Evolutionary conservation across 2,797 vertebrate species (phyloP).

Genomic region (Parambassis ranga): DNA sequence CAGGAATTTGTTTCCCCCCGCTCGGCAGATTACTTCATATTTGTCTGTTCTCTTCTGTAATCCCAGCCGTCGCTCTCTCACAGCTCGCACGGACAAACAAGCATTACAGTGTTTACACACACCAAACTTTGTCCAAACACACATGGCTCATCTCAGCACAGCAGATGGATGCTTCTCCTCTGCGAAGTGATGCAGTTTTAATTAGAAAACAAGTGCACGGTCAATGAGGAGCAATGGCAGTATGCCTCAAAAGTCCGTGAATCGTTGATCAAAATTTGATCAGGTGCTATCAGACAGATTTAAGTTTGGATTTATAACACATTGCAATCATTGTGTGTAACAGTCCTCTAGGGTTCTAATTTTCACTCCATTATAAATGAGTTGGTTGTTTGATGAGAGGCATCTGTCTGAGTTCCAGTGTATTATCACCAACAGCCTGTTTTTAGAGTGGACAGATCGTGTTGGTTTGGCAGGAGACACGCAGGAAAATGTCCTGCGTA

Average conservation of each 20-base stretch:
- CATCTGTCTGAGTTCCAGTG: constrained; percentile 56
- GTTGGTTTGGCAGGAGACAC: constrained; percentile 34
- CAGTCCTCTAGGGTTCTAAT: constrained; percentile 34
- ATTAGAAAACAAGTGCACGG: constrained; percentile 34
- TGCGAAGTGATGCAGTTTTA: constrained; percentile 24
- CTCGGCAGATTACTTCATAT: constrained; percentile 41
- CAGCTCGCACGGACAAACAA: constrained; percentile 36
- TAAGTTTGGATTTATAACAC: constrained; percentile 11
- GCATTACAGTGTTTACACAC: constrained; percentile 38
- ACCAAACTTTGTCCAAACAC: constrained; percentile 34
- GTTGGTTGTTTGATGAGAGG: constrained; percentile 51
- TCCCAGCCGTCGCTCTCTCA: constrained; percentile 5
- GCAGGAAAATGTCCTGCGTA: constrained; percentile 13
- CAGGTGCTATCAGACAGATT: not conserved
- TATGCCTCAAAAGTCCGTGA: constrained; percentile 4
- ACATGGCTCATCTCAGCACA: constrained; percentile 19
- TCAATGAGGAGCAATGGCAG: constrained; percentile 28
- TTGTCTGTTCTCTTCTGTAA: constrained; percentile 43
- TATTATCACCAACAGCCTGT: constrained; percentile 56
- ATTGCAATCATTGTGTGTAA: constrained; percentile 26
- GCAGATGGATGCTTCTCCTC: constrained; percentile 51
- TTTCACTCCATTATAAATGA: constrained; percentile 42
- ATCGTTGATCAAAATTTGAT: constrained; percentile 32
- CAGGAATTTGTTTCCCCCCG: constrained; percentile 18
- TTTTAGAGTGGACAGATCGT: constrained; percentile 39